Evolutionary conservation across 1,140 invertebrate genomes (phyloP).

Genomic region (Drosophila nebulosa): DNA sequence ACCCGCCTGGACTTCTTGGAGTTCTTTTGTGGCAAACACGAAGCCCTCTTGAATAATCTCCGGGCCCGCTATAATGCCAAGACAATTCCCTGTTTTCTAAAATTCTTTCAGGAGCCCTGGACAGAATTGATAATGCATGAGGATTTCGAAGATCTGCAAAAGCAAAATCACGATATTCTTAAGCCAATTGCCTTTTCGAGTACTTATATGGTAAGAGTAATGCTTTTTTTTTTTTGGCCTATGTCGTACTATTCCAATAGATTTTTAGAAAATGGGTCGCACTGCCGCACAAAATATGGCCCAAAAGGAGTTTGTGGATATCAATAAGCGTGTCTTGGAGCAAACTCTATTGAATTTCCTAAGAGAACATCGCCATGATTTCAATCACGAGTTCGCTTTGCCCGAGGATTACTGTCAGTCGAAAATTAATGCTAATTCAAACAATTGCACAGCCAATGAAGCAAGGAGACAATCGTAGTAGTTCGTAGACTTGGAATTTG

Average conservation of each 20-base stretch:
- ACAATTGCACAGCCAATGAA: not conserved
- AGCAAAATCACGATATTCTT: slow-evolving; percentile 32
- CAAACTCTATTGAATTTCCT: slow-evolving; percentile 49
- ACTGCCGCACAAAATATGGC: not conserved
- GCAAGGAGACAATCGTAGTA: slow-evolving; percentile 3
- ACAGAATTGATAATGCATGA: slow-evolving; percentile 63
- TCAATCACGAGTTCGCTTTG: slow-evolving; percentile 47
- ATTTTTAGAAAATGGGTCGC: not conserved
- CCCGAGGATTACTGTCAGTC: slow-evolving; percentile 49
- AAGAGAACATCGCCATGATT: slow-evolving; percentile 41
- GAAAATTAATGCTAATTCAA: not conserved
- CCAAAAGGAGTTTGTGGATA: not conserved
- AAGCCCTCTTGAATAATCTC: slow-evolving; percentile 57
- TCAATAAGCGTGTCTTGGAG: slow-evolving; percentile 47
- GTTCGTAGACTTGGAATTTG: not conserved
- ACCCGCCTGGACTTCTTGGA: slow-evolving; percentile 48
- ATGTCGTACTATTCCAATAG: too few relatives aligned
- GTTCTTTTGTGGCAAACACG: slow-evolving; percentile 62
- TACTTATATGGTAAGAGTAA: slow-evolving; percentile 12
- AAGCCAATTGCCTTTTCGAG: slow-evolving; percentile 7
- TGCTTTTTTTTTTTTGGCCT: too few relatives aligned
- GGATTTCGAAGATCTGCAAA: slow-evolving; percentile 39
- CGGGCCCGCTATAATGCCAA: slow-evolving; percentile 16
- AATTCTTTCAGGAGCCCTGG: slow-evolving; percentile 64
- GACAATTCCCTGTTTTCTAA: slow-evolving; percentile 37